phyloP scores from a whole-genome alignment of 1,140 invertebrate genomes.

The Battus philenor region DNA sequence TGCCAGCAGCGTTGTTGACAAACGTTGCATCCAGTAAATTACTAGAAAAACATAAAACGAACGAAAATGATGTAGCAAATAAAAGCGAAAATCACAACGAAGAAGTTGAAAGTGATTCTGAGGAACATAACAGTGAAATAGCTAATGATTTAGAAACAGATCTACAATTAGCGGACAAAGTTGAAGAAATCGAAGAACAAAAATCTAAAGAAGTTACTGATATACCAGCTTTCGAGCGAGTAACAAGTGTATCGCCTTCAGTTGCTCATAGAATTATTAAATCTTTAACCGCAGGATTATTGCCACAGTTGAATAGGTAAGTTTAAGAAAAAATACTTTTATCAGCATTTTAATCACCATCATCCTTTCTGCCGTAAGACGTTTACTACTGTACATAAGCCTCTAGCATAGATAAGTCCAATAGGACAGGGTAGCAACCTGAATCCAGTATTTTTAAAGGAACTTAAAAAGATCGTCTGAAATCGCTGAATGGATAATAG shows the following conservation, averaged over 20 bases:
- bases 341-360: too few relatives aligned
- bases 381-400: too few relatives aligned
- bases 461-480: too few relatives aligned
- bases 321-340: too few relatives aligned
- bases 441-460: too few relatives aligned
- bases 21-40: conserved; percentile 32
- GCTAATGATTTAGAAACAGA: conserved; percentile 41
- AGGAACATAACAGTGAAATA: conserved; percentile 33
- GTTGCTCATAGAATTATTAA: conserved; percentile 85
- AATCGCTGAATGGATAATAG: too few relatives aligned
- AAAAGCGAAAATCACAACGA: conserved; percentile 25
- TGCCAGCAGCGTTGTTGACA: conserved; percentile 49
- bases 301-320: conserved; percentile 75
- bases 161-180: conserved; percentile 39
- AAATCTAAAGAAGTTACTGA: conserved; percentile 41
- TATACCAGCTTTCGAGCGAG: conserved; percentile 75
- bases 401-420: too few relatives aligned
- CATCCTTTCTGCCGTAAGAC: too few relatives aligned
- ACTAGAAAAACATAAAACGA: conserved; percentile 1
- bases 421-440: too few relatives aligned
- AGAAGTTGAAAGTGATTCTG: conserved; percentile 20
- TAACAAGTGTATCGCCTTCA: conserved; percentile 79
- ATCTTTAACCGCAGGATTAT: conserved; percentile 76
- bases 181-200: conserved; percentile 49
- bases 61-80: conserved; percentile 15